Base-by-base conservation (phyloP, 2,888 invertebrate species). In the Eretmocerus hayati region DNA sequence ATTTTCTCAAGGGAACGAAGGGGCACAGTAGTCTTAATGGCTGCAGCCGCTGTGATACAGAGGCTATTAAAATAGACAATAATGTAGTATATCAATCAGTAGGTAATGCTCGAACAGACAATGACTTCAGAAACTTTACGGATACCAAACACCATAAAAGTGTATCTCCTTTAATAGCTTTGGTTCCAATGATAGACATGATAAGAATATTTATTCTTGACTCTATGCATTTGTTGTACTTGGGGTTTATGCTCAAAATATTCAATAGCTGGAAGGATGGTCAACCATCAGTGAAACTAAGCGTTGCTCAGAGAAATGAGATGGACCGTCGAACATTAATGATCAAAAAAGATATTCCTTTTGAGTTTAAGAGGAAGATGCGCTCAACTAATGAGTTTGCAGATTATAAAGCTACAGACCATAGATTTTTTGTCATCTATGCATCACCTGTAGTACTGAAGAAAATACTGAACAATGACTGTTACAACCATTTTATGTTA, bases 21-120 rank as follows among this genome's bases (percentile, higher is more conserved):
- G 52, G 55, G 19, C 57, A 58, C 31, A 44, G 41, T 3, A 56
- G 53, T 8, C 56, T 52, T 35, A 49, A 42, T 39, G 50, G 56
- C 16, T 58, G 56, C 32, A 56, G 58, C 22, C 46, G 57, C 21
- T 58, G 58, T 32, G 32, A 21, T 13, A 31, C 41, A 31, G 33
- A 20, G 22, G 59, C 55, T 3, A 32, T 50, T 33, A 19, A 35
- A 36, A 22, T 32, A 4, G 31, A 30, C 19, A 15, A 30, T 44
- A 0, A 5, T 8, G 33, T 8, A 8, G 52, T 50, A 13, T 48
- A 38, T 31, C 36, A 40, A 13, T 13, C n/a, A 18, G 16, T 42
- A 20, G 30, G 37, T 30, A 18, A 40, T 16, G 16, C 39, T 19
- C 43, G 52, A 36, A 48, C 48, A 2, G 48, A 52, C 32, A 3